Conservation (phyloP, 2,888 invertebrate species). For the Melipona beecheii region DNA sequence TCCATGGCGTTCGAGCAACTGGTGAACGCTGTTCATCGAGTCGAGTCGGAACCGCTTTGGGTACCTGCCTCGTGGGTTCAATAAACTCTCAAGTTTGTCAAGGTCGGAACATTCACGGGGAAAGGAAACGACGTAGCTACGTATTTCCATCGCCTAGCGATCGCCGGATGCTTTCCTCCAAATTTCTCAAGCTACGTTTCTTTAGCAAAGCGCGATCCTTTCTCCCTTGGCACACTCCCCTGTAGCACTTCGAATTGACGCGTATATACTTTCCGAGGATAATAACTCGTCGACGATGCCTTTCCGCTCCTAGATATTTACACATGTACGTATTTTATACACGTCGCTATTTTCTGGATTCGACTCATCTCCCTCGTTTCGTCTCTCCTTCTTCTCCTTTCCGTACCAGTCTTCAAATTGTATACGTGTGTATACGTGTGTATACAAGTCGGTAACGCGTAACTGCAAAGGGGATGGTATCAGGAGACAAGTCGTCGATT, state of each 20-base stretch:
- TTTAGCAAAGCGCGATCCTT: conserved; percentile 35
- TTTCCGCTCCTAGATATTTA: conserved; percentile 42
- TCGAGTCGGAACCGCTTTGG: conserved; percentile 97
- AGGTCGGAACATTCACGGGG: not conserved
- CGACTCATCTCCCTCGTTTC: conserved; percentile 24
- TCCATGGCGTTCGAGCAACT: conserved; percentile 94
- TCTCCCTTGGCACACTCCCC: conserved; percentile 32
- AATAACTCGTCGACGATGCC: conserved; percentile 38
- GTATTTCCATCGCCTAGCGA: not conserved
- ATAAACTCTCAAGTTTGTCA: conserved; percentile 83
- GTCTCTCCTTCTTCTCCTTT: conserved; percentile 11
- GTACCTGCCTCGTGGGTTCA: conserved; percentile 98
- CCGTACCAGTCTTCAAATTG: conserved; percentile 1
- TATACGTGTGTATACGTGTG: not conserved
- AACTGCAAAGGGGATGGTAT: not conserved
- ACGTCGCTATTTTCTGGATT: conserved; percentile 41
- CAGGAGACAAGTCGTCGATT: not conserved
- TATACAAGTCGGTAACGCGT: not conserved
- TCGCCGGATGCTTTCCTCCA: conserved; percentile 27
- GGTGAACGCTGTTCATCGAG: conserved; percentile 91
- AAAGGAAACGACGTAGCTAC: conserved; percentile 4
- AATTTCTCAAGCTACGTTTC: conserved; percentile 3
- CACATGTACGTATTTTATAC: conserved; percentile 27
- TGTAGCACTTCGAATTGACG: conserved; percentile 47
- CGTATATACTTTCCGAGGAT: conserved; percentile 33